These are phyloP conservation scores for Lycaon pictus DNA, from an alignment of 2,113 vertebrate genomes.

Conservation along the genomic window DNA sequence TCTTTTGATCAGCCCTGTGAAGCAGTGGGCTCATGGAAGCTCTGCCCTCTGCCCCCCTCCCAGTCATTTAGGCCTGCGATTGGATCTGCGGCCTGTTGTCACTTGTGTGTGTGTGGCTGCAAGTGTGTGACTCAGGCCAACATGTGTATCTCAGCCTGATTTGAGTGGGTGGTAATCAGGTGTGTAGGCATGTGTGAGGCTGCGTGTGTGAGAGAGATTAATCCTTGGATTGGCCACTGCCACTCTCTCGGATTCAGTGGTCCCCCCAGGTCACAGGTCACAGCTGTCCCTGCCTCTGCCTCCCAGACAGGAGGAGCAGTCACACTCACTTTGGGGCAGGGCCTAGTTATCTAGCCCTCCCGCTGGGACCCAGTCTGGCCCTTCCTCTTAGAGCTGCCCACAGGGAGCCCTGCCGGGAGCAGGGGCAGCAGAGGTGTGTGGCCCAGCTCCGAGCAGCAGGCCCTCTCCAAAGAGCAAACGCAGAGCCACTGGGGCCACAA, in stretches of 20 bases:
- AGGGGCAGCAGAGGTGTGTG: background rate
- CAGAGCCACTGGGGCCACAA: accelerated
- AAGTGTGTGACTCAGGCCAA: background rate
- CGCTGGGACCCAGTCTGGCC: background rate
- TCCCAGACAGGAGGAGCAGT: background rate
- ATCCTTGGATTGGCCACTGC: background rate
- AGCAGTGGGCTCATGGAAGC: accelerated
- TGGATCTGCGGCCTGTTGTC: background rate
- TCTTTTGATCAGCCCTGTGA: background rate
- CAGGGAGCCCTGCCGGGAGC: background rate
- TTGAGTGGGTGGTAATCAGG: background rate
- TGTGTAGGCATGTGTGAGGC: background rate
- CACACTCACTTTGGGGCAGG: background rate
- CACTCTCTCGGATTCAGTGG: background rate
- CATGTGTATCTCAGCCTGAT: background rate
- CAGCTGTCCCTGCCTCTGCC: background rate
- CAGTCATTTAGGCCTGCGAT: background rate
- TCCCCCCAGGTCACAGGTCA: background rate
- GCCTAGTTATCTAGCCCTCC: background rate
- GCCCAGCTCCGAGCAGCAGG: background rate
- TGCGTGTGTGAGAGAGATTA: background rate
- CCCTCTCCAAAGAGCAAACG: background rate
- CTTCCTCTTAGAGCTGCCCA: background rate
- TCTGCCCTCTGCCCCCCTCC: background rate
- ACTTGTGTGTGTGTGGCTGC: too few species aligned